Evolutionary conservation across 2,888 invertebrate genomes (phyloP).

Genomic region (Oscheius sp.): DNA sequence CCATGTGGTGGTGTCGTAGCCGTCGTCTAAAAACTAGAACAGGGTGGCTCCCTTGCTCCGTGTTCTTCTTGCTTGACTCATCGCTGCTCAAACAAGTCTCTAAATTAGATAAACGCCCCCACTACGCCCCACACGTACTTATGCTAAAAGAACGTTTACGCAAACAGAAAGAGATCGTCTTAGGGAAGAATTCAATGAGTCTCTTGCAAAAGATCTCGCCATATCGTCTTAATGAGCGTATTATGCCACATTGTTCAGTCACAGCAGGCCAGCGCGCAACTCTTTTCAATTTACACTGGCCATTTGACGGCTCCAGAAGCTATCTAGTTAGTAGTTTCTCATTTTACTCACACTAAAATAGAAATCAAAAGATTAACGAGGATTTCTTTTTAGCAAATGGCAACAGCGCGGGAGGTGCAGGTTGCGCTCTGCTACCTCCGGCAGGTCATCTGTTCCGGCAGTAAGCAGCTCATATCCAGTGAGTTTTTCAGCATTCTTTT

Average conservation of each 20-base stretch:
- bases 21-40: conserved; percentile 9
- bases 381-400: conserved; percentile 30
- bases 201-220: background rate
- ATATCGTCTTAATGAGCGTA: conserved; percentile 3
- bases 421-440: conserved; percentile 38
- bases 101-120: conserved; percentile 35
- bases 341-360: too few species aligned
- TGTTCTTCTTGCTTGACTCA: conserved; percentile 17
- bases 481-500: background rate
- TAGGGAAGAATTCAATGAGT: background rate
- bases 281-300: conserved; percentile 25
- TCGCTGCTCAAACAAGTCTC: conserved; percentile 32
- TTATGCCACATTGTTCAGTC: conserved; percentile 19
- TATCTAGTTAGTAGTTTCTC: background rate
- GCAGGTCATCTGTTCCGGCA: conserved; percentile 34
- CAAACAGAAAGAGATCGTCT: background rate
- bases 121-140: conserved; percentile 27
- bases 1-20: conserved; percentile 20
- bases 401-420: conserved; percentile 30
- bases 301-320: conserved; percentile 29
- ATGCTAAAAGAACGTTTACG: background rate
- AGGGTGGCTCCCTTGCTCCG: too few species aligned
- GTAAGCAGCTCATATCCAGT: conserved; percentile 27
- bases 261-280: background rate
- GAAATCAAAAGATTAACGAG: too few species aligned